Evolutionary conservation across 2,888 invertebrate species (phyloP).

Genomic region (Pycnomerus fuliginosus): DNA sequence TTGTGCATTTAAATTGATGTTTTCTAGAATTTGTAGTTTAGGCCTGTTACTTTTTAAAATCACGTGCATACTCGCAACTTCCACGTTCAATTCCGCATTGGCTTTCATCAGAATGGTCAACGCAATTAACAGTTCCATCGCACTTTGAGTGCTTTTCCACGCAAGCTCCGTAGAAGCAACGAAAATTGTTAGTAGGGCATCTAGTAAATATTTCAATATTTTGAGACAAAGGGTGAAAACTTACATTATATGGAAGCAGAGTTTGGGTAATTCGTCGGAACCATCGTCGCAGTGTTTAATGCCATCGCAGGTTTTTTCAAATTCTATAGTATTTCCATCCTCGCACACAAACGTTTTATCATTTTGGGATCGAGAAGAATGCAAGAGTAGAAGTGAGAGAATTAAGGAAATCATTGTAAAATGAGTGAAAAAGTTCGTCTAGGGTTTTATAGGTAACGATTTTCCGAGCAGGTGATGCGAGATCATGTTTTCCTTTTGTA

Average conservation of each 20-base stretch:
- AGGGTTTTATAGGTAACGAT: too few relatives aligned
- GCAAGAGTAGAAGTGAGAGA: too few relatives aligned
- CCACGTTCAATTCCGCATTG: conserved; percentile 3
- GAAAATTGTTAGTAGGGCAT: conserved; percentile 10
- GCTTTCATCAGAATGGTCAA: conserved; percentile 10
- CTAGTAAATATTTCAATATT: conserved; percentile 20
- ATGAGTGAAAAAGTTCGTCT: too few relatives aligned
- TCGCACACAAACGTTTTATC: conserved; percentile 9
- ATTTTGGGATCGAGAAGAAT: too few relatives aligned
- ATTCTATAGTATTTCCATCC: conserved; percentile 2
- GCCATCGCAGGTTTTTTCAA: conserved; percentile 4
- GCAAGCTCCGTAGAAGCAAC: conserved; percentile 12
- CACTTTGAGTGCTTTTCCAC: conserved; percentile 1
- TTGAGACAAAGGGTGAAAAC: conserved; percentile 4
- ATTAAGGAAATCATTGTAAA: too few relatives aligned
- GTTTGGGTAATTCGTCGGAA: conserved; percentile 3
- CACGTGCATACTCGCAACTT: conserved; percentile 2
- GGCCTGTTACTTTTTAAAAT: conserved; percentile 1
- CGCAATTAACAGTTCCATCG: conserved; percentile 3
- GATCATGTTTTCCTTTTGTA: too few relatives aligned
- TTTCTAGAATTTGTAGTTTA: not conserved
- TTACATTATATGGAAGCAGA: conserved; percentile 7
- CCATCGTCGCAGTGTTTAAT: conserved; percentile 6
- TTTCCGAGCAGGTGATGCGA: too few relatives aligned
- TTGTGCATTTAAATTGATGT: conserved; percentile 6